Percentiles rank a stretch among this genome's conserved stretches.
Conservation (phyloP, 1,140 invertebrate genomes). For the Delia radicum region DNA sequence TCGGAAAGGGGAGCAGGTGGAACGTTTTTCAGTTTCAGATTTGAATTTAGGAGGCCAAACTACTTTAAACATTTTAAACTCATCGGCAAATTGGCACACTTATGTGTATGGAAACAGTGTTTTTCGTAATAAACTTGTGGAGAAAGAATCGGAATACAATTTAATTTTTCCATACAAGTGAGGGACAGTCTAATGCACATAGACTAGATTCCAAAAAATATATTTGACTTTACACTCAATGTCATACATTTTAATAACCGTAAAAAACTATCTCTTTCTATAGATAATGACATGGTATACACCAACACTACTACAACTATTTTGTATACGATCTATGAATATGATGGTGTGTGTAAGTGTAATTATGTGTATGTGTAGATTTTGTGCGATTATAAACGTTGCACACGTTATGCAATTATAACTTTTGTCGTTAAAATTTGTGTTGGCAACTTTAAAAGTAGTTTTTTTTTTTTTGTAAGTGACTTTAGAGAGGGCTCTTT, state of each 20-base stretch:
- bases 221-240: background rate
- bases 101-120: no score
- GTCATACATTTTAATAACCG: background rate
- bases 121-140: background rate
- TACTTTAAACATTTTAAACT: no score
- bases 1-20: no score
- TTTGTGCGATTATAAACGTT: conserved; percentile 9
- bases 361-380: background rate
- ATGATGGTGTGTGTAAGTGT: conserved; percentile 10
- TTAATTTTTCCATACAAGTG: background rate
- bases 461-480: background rate
- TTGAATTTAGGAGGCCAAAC: no score
- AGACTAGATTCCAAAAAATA: no score
- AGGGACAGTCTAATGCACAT: no score
- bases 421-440: conserved; percentile 56
- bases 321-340: no score
- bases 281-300: background rate
- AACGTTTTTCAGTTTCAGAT: no score
- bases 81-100: no score
- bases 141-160: no score
- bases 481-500: background rate
- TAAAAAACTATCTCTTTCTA: background rate
- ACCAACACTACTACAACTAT: background rate
- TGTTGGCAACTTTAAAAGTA: conserved; percentile 42
- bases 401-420: conserved; percentile 53